Evolutionary conservation across 2,113 vertebrate genomes (phyloP).

Genomic region (Alosa alosa): DNA sequence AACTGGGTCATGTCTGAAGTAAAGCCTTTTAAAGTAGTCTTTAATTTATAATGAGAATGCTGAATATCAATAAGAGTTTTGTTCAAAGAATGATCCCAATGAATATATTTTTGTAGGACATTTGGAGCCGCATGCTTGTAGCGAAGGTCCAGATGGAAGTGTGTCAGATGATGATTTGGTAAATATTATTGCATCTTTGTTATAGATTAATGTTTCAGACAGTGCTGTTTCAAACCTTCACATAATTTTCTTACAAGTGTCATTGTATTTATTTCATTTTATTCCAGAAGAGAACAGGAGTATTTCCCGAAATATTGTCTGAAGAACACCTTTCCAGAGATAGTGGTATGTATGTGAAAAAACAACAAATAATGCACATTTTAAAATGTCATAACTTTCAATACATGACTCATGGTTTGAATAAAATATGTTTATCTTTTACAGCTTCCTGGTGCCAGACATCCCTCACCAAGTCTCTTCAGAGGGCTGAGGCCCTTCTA

Average conservation of each 20-base stretch:
- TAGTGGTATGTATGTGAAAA: conserved; percentile 28
- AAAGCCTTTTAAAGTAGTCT: too few species aligned
- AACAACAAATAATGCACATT: neutral
- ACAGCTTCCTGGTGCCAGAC: conserved; percentile 54
- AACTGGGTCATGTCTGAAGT: too few species aligned
- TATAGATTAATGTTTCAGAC: neutral
- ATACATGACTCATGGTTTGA: neutral
- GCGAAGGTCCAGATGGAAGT: neutral
- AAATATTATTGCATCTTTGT: neutral
- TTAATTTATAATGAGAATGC: too few species aligned
- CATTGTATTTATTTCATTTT: conserved; percentile 10
- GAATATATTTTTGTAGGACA: neutral
- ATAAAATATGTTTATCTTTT: neutral
- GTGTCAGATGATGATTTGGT: neutral
- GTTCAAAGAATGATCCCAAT: neutral
- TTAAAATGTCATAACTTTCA: neutral
- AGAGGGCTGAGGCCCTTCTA: conserved; percentile 59
- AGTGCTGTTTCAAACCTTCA: neutral
- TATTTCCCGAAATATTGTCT: conserved; percentile 26
- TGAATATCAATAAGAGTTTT: too few species aligned
- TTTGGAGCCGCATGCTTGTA: neutral
- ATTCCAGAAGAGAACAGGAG: conserved; percentile 43
- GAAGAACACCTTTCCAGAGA: conserved; percentile 50
- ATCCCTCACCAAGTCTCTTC: conserved; percentile 56
- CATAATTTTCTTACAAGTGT: neutral